Conservation (phyloP, 2,113 vertebrate species). For the Bufo bufo region DNA sequence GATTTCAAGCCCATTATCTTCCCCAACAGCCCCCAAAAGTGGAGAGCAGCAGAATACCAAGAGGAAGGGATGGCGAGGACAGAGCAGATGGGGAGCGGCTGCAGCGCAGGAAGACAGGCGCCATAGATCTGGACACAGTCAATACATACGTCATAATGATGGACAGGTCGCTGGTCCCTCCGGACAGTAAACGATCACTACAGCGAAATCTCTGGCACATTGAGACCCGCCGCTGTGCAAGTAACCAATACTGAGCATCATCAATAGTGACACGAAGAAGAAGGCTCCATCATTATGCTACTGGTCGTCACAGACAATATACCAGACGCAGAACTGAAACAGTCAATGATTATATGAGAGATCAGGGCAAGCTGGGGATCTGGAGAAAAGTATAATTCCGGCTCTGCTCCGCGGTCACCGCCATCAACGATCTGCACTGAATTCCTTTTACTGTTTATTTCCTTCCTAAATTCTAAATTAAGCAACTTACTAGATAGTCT, state of each 20-base stretch:
- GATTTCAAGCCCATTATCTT: constrained; percentile 50
- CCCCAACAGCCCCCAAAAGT: constrained; percentile 2
- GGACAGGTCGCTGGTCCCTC: no score
- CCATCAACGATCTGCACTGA: no score
- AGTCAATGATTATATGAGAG: background rate
- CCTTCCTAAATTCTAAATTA: no score
- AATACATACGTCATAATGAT: no score
- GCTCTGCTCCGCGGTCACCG: background rate
- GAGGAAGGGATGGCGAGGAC: background rate
- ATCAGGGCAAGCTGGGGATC: background rate
- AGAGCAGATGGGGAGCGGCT: background rate
- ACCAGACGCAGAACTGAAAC: background rate
- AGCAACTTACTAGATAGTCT: no score
- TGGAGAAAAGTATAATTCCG: background rate
- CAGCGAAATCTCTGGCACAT: background rate
- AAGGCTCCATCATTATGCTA: background rate
- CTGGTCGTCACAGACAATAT: background rate
- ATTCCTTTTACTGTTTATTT: no score
- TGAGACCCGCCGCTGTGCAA: background rate
- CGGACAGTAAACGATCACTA: no score
- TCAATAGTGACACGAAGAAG: background rate
- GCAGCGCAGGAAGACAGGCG: background rate
- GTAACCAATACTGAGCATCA: background rate
- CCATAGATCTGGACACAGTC: no score
- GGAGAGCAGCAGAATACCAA: background rate